phyloP scores from a whole-genome alignment of 2,888 invertebrate species.

The Brenthis hecate region DNA sequence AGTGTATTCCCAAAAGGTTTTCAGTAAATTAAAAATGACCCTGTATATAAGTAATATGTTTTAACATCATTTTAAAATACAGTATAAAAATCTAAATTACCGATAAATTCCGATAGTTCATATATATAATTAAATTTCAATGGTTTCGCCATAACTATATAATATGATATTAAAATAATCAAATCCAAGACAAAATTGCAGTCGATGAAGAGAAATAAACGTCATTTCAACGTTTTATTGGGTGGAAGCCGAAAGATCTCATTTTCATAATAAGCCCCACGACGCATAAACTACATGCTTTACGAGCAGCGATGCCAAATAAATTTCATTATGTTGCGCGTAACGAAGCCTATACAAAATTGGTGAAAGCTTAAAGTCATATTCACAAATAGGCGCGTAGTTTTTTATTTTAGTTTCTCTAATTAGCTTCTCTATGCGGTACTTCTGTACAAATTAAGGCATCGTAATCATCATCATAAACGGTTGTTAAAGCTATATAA shows the following conservation, averaged over 20 bases:
- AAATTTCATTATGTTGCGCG: constrained; percentile 56
- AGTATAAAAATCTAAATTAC: too few species aligned
- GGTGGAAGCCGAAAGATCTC: constrained; percentile 59
- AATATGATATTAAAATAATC: constrained; percentile 28
- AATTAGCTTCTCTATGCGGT: constrained; percentile 16
- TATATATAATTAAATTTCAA: constrained; percentile 4
- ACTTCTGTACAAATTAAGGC: not conserved
- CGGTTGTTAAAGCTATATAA: not conserved
- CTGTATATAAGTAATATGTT: too few species aligned
- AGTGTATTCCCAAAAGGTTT: too few species aligned
- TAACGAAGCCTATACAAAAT: constrained; percentile 43
- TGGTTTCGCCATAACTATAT: constrained; percentile 15
- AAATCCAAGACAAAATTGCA: constrained; percentile 48
- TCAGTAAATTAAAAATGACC: too few species aligned
- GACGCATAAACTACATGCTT: constrained; percentile 67
- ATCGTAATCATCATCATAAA: too few species aligned
- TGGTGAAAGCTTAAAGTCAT: constrained; percentile 48
- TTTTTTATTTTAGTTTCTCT: constrained; percentile 30
- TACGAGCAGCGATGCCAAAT: constrained; percentile 66
- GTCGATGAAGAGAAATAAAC: constrained; percentile 60
- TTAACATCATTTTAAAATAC: too few species aligned
- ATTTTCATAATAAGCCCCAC: constrained; percentile 61
- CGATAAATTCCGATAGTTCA: constrained; percentile 2
- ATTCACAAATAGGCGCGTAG: constrained; percentile 25
- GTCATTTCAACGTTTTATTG: constrained; percentile 71